Evolutionary conservation across 2,113 vertebrate species (phyloP).

Genomic region (Mystacornis crossleyi): DNA sequence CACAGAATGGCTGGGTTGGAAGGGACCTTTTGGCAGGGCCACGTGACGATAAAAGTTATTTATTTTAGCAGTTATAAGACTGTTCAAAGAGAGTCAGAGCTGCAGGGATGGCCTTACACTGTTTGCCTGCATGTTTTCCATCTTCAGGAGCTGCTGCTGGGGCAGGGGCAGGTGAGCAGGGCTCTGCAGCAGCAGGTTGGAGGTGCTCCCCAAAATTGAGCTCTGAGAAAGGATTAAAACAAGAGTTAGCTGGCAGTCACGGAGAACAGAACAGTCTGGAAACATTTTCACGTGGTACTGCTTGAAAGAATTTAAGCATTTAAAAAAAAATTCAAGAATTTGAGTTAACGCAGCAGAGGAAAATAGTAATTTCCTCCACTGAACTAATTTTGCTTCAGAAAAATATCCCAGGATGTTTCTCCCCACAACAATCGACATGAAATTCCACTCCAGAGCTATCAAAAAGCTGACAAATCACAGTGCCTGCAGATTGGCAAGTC

Average conservation of each 20-base stretch:
- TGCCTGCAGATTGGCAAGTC: not conserved
- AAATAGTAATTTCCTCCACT: not conserved
- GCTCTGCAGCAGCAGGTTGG: slow-evolving; percentile 86
- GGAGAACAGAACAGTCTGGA: not conserved
- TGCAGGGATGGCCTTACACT: slow-evolving; percentile 77
- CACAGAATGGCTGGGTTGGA: accelerated
- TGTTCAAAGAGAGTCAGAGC: not conserved
- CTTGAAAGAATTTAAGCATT: not conserved
- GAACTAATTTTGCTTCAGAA: not conserved
- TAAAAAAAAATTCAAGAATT: not conserved
- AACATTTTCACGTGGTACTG: not conserved
- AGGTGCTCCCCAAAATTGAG: slow-evolving; percentile 81
- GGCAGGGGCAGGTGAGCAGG: slow-evolving; percentile 86
- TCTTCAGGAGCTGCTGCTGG: slow-evolving; percentile 89
- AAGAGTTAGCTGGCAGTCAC: not conserved
- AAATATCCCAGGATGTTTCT: not conserved
- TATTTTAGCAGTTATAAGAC: not conserved
- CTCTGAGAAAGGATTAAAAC: slow-evolving; percentile 71
- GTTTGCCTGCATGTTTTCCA: slow-evolving; percentile 87
- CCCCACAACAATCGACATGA: not conserved
- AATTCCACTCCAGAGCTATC: not conserved
- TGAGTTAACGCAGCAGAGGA: not conserved
- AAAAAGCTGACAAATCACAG: not conserved
- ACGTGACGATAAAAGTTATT: not conserved
- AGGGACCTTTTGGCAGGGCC: not conserved